Evolutionary conservation across 2,113 vertebrate genomes (phyloP), one percentile per base, ranked within the genome.

Genomic region (Steatornis caripensis): DNA sequence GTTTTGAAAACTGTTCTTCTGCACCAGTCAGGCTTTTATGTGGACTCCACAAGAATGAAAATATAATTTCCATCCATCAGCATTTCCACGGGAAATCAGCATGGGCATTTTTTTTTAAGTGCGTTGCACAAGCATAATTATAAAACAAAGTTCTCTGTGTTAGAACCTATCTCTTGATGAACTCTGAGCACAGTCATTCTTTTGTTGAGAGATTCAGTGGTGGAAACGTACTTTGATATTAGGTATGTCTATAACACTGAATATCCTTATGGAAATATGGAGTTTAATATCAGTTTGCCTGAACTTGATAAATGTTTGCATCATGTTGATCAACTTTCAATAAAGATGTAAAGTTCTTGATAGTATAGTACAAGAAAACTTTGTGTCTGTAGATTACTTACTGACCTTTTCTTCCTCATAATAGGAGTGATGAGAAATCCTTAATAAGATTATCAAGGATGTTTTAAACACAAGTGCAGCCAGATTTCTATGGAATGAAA

Each of bases 301-400:
- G 69, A 95, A 24, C 37, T 41, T 88, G 74, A 61, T 70, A 62
- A 46, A 60, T 75, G 19, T 49, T 93, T 88, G 34, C 53, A 46
- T 79, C 27, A 6, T 70, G 72, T 62, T 77, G 55, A 84, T 92
- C 51, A 96, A 96, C 78, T 92, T 53, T 43, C 26, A 82, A 7
- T 51, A 22, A 48, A 54, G 55, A 55, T 88, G 12, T 49, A 55
- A 86, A 54, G 83, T 93, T 95, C 78, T 68, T 94, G 26, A 51
- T 58, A 80, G 66, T 64, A 46, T 13, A 94, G 70, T 86, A 77
- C 41, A 66, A 71, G 86, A 95, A 94, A 96, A 97, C 95, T 98
- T 97, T 46, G 62, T 65, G 90, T n/a, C 86, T 91, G 46, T 62
- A 66, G 41, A 8, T 89, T 92, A 36, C 72, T 96, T 93, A 57